Base-by-base conservation (phyloP, 1,140 invertebrate species). In the Lepidotrigona ventralis region DNA sequence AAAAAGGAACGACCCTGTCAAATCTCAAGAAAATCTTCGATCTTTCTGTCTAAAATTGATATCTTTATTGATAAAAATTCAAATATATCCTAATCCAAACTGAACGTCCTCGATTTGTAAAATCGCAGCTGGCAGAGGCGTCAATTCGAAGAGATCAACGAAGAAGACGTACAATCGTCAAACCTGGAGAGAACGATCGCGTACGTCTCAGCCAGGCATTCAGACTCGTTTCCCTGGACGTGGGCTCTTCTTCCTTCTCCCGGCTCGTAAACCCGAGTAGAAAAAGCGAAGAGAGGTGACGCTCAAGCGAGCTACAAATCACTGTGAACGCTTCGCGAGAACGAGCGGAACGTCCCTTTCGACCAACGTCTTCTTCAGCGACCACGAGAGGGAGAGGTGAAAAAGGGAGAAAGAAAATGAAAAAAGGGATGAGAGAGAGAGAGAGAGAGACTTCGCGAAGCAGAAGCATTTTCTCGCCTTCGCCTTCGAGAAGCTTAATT, bases 391-490 rank as follows among this genome's bases (percentile, higher is more conserved):
- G 70, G 46, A 63, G 83, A 84, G 68, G 2, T 1, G 2, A 80
- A 85, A 64, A 39, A 15, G 14, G 11, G 21, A n/a, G 58, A 29
- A 33, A n/a, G 39, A 68, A n/a, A 33, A 21, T 2, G 64, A 66
- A 66, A 33, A 46, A 46, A 9, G 39, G 39, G 23, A 12, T n/a
- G n/a, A 6, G 23, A 68, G n/a, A 39, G 56, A 33, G 33, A 70
- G 70, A 84, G 70, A 73, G 68, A 84, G 73, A 73, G 74, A 15
- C 46, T 8, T 81, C 77, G 70, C 80, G 74, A 79, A 74, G 33
- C 33, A 33, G 33, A 33, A 33, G 33, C 19, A 71, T 85, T 88
- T 84, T 84, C 85, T 88, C 75, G 85, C 72, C 77, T 23, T 66
- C 54, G 33, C 70, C 14, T 21, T n/a, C n/a, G 69, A 72, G 39